These are phyloP conservation scores for Enoplosus armatus DNA, from an alignment of 2,797 vertebrate genomes.

Conservation along the genomic window DNA sequence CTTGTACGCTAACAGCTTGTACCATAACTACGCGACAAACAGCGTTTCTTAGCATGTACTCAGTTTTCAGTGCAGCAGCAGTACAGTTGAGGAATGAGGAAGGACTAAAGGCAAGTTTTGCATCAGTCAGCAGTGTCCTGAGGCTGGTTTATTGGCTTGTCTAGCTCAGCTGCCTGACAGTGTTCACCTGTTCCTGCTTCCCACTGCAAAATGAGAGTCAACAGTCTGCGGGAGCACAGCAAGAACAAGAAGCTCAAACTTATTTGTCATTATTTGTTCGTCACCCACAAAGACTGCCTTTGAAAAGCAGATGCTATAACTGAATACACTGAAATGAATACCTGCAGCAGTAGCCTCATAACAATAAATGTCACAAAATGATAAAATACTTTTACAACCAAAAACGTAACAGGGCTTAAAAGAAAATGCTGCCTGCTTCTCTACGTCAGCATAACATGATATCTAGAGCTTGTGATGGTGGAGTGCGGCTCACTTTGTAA, in stretches of 20 bases:
- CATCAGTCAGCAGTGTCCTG: conserved; percentile 71
- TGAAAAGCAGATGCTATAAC: conserved; percentile 12
- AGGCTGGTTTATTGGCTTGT: conserved; percentile 65
- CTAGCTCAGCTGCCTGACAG: conserved; percentile 62
- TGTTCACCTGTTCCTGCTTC: conserved; percentile 70
- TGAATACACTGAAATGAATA: not conserved
- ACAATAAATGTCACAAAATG: not conserved
- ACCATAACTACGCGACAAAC: conserved; percentile 13
- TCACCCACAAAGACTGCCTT: not conserved
- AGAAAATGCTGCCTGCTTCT: not conserved
- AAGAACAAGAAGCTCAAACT: conserved; percentile 17
- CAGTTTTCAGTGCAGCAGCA: conserved; percentile 30
- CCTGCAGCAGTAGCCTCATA: not conserved
- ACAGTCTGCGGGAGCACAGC: conserved; percentile 38
- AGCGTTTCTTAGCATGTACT: conserved; percentile 22
- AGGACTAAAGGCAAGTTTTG: conserved; percentile 62
- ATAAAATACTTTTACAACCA: not conserved
- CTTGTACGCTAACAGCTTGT: conserved; percentile 22
- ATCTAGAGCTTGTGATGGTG: conserved; percentile 22
- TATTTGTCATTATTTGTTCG: conserved; percentile 6
- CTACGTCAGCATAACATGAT: conserved; percentile 19
- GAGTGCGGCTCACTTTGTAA: conserved; percentile 25
- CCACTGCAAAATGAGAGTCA: conserved; percentile 50
- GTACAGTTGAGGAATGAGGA: conserved; percentile 53
- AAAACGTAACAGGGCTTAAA: not conserved